Conservation (phyloP, 1,140 invertebrate genomes). For the Notospermus geniculatus region DNA sequence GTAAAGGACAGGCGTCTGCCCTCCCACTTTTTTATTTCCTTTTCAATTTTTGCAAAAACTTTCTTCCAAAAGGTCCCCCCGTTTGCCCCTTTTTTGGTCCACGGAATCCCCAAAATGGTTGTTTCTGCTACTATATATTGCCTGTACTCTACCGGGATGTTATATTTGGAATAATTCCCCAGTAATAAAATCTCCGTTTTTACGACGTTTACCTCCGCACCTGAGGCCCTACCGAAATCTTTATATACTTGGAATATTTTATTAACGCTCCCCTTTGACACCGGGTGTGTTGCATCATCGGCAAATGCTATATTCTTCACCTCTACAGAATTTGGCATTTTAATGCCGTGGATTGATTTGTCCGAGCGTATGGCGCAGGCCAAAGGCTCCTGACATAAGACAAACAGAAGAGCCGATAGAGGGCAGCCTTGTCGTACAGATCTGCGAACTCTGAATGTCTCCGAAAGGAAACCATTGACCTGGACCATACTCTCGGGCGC, state of each 20-base stretch:
- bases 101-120: too few species aligned
- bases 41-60: too few species aligned
- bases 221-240: slow-evolving; percentile 3
- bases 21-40: too few species aligned
- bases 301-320: background rate
- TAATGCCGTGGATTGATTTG: background rate
- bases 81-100: too few species aligned
- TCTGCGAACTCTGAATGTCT: background rate
- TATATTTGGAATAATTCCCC: too few species aligned
- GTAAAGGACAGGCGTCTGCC: too few species aligned
- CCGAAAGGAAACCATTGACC: background rate
- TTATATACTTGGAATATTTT: background rate
- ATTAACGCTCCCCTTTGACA: background rate
- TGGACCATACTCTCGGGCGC: background rate
- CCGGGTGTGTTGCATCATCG: background rate
- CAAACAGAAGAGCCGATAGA: background rate
- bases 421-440: background rate
- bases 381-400: background rate
- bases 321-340: background rate
- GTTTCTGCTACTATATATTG: too few species aligned
- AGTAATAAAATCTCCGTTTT: slow-evolving; percentile 3
- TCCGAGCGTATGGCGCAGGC: background rate
- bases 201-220: background rate
- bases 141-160: too few species aligned
- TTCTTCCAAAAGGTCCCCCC: too few species aligned